phyloP scores from a whole-genome alignment of 1,140 invertebrate species.

The Platyscapa corneri region DNA sequence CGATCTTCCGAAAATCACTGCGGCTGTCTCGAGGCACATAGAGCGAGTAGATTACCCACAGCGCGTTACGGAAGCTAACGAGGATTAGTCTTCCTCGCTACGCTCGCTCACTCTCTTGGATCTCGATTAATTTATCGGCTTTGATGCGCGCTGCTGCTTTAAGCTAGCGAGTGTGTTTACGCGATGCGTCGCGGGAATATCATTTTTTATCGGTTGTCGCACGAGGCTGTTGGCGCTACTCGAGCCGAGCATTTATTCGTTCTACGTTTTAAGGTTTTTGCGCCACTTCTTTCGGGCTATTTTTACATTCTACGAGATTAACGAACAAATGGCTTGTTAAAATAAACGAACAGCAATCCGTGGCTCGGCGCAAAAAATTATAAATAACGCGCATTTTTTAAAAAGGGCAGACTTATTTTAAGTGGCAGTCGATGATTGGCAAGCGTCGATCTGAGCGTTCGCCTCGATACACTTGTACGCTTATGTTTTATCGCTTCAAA shows the following conservation, averaged over 20 bases:
- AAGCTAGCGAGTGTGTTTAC: not conserved
- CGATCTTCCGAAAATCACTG: constrained; percentile 47
- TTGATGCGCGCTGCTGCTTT: not conserved
- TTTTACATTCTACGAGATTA: not conserved
- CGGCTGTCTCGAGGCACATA: constrained; percentile 1
- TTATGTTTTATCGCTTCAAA: not conserved
- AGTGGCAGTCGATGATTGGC: no score
- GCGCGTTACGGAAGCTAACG: constrained; percentile 37
- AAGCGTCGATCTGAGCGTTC: not conserved
- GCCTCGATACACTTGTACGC: no score
- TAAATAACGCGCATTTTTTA: not conserved
- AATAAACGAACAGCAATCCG: not conserved
- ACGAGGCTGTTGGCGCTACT: not conserved
- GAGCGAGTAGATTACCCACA: constrained; percentile 30
- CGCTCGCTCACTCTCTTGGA: not conserved
- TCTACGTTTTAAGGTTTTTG: not conserved
- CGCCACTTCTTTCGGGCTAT: not conserved
- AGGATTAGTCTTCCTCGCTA: constrained; percentile 43
- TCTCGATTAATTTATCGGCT: constrained; percentile 43
- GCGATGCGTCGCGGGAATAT: not conserved
- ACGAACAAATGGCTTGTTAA: not conserved
- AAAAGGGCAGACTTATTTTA: no score
- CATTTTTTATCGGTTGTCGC: not conserved
- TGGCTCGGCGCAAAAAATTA: not conserved
- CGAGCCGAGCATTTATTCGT: not conserved